A percentile compares a stretch with the other conserved stretches of the same genome.
Evolutionary conservation across 1,140 invertebrate species (phyloP).

Genomic region (Aphaenogaster floridana): DNA sequence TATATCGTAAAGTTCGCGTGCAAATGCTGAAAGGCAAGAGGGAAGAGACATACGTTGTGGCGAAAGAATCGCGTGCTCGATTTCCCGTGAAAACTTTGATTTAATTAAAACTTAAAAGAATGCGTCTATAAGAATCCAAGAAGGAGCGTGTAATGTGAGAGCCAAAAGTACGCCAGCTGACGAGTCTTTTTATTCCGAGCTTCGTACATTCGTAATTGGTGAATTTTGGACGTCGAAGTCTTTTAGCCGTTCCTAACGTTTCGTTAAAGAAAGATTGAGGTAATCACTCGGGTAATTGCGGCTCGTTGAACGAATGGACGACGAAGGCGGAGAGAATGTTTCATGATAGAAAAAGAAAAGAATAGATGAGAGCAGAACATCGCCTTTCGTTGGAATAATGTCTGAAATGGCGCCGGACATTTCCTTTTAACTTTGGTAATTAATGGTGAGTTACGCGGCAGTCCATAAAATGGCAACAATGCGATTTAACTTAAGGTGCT

Average conservation of each 20-base stretch:
- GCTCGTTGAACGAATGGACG: slow-evolving; percentile 20
- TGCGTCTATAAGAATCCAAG: slow-evolving; percentile 5
- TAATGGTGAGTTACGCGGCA: slow-evolving; percentile 40
- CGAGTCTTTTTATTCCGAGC: neutral
- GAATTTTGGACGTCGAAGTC: neutral
- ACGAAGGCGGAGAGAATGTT: neutral
- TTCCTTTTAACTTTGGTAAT: slow-evolving; percentile 53
- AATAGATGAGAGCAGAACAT: slow-evolving; percentile 1
- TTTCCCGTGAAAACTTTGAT: slow-evolving; percentile 50
- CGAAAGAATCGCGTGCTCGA: slow-evolving; percentile 43
- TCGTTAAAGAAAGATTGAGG: slow-evolving; percentile 33
- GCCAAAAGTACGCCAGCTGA: neutral
- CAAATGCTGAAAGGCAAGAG: neutral
- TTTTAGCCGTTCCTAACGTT: slow-evolving; percentile 15
- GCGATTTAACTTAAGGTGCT: slow-evolving; percentile 33
- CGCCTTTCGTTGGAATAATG: neutral
- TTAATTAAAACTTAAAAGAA: slow-evolving; percentile 49
- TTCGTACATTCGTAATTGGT: slow-evolving; percentile 12
- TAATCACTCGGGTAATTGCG: slow-evolving; percentile 39
- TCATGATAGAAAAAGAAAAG: neutral
- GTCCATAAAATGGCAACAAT: slow-evolving; percentile 35
- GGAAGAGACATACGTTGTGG: neutral
- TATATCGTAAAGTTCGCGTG: slow-evolving; percentile 4
- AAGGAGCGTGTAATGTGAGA: neutral
- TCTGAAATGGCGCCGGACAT: slow-evolving; percentile 22